Evolutionary conservation across 2,113 vertebrate species (phyloP).

Genomic region (Apeltes quadracus): DNA sequence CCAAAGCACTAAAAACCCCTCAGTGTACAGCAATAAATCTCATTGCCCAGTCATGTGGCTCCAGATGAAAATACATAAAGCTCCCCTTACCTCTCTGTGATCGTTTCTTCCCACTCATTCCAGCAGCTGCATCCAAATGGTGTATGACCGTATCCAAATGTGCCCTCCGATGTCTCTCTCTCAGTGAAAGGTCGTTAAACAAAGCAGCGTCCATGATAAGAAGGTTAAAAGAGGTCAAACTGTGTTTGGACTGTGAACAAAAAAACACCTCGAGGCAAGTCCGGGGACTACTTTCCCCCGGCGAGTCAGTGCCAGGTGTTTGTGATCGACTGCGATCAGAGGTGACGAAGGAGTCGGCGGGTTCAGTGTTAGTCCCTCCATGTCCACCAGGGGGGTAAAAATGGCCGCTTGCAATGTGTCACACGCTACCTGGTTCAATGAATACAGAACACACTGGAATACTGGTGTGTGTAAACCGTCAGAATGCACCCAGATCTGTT

Average conservation of each 20-base stretch:
- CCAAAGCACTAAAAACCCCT: not conserved
- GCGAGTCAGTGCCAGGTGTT: not conserved
- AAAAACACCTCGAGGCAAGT: too few relatives aligned
- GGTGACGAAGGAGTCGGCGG: not conserved
- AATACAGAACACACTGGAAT: not conserved
- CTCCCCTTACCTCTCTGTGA: not conserved
- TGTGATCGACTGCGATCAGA: not conserved
- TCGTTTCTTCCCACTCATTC: not conserved
- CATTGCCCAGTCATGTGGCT: not conserved
- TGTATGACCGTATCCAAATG: not conserved
- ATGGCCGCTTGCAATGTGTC: not conserved
- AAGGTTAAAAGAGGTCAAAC: not conserved
- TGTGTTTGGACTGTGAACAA: not conserved
- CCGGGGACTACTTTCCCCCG: not conserved
- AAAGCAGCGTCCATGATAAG: not conserved
- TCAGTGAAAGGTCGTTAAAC: not conserved
- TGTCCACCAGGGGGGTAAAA: slow-evolving; percentile 18
- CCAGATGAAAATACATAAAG: not conserved
- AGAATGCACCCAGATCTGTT: not conserved
- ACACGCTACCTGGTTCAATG: not conserved
- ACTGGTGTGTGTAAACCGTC: not conserved
- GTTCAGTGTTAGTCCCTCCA: not conserved
- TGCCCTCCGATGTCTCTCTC: not conserved
- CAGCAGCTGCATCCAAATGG: not conserved
- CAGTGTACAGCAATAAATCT: not conserved